These are phyloP conservation scores for Calidris pygmaea DNA, from an alignment of 2,113 vertebrate genomes.

Conservation along the genomic window DNA sequence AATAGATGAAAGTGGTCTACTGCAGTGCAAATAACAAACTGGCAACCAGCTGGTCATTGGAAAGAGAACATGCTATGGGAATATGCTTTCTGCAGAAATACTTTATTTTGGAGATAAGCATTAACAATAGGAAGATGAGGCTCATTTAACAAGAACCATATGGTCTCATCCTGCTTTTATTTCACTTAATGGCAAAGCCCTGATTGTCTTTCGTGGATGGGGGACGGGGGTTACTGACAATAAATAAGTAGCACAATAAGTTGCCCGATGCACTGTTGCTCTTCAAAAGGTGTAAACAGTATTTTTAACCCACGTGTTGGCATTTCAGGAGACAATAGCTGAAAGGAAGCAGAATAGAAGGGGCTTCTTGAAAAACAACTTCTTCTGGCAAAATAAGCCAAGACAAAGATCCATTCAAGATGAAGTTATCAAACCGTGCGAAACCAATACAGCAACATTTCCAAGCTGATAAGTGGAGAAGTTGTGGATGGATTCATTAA, in stretches of 20 bases:
- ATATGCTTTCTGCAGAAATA: slow-evolving; percentile 66
- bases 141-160: slow-evolving; percentile 65
- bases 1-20: slow-evolving; percentile 69
- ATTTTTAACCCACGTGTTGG: neutral
- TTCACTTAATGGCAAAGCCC: neutral
- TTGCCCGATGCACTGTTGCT: neutral
- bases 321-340: neutral
- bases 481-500: neutral
- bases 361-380: neutral
- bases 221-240: neutral
- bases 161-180: slow-evolving; percentile 45
- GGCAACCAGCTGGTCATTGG: slow-evolving; percentile 69
- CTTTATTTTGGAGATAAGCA: slow-evolving; percentile 70
- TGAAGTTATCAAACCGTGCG: neutral
- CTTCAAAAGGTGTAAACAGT: neutral
- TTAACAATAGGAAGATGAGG: slow-evolving; percentile 67
- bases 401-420: neutral
- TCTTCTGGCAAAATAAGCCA: neutral
- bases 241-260: neutral
- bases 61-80: slow-evolving; percentile 63
- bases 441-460: neutral
- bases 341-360: neutral
- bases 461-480: neutral
- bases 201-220: neutral
- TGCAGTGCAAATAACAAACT: slow-evolving; percentile 66